phyloP scores from a whole-genome alignment of 2,113 vertebrate species.

The Notarius lentiginosus region DNA sequence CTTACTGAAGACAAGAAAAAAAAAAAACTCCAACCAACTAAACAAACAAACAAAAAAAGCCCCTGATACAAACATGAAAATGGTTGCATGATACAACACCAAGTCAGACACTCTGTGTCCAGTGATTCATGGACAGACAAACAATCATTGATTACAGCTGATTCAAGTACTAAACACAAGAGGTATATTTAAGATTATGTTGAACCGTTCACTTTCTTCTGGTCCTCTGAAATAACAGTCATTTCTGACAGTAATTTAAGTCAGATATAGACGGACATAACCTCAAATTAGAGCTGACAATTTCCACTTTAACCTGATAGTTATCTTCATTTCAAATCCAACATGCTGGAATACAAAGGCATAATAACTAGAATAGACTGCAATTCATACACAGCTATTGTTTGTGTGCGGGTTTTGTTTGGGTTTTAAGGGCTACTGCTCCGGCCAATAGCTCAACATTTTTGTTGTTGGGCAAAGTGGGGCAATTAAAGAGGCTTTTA shows the following conservation, averaged over 20 bases:
- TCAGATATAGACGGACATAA: background rate
- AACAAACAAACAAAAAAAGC: background rate
- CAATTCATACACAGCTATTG: slow-evolving; percentile 33
- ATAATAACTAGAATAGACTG: background rate
- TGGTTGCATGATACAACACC: background rate
- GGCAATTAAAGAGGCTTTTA: slow-evolving; percentile 17
- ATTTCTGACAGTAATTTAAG: slow-evolving; percentile 2
- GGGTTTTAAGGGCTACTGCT: slow-evolving; percentile 62
- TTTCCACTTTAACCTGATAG: slow-evolving; percentile 3
- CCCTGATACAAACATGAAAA: background rate
- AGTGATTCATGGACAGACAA: background rate
- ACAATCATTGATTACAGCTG: background rate
- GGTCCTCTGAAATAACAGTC: slow-evolving; percentile 2
- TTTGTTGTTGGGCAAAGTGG: slow-evolving; percentile 25
- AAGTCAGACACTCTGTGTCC: background rate
- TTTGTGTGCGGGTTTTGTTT: slow-evolving; percentile 37
- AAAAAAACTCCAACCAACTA: too few species aligned
- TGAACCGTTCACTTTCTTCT: background rate
- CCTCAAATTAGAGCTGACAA: background rate
- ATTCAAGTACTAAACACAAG: background rate
- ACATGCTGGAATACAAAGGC: background rate
- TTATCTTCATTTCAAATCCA: slow-evolving; percentile 2
- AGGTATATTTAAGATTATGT: background rate
- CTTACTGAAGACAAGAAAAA: slow-evolving; percentile 9
- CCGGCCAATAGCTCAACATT: slow-evolving; percentile 26